Evolutionary conservation across 2,888 invertebrate genomes (phyloP).

Genomic region (Dione juno): DNA sequence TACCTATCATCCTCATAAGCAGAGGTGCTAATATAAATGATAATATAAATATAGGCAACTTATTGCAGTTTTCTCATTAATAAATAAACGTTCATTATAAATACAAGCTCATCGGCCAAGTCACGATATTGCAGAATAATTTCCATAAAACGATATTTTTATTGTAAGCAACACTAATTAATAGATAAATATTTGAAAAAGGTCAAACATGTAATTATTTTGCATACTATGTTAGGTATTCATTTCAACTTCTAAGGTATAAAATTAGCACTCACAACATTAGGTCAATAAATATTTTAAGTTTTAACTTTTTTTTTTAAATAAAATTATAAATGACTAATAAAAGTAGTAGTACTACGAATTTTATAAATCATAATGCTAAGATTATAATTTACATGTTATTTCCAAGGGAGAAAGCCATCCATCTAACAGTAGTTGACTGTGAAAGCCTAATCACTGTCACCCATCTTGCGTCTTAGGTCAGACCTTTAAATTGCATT

Average conservation of each 20-base stretch:
- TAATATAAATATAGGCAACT: slow-evolving; percentile 4
- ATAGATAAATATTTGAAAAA: slow-evolving; percentile 18
- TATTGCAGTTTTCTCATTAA: slow-evolving; percentile 14
- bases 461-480: slow-evolving; percentile 35
- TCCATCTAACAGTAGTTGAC: slow-evolving; percentile 23
- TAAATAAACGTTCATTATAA: slow-evolving; percentile 14
- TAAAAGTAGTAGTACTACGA: not conserved
- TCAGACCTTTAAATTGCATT: slow-evolving; percentile 39
- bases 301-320: not conserved
- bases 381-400: not conserved
- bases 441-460: slow-evolving; percentile 32
- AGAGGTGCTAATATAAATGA: slow-evolving; percentile 4
- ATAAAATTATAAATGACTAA: not conserved
- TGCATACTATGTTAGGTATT: not conserved
- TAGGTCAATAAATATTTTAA: not conserved
- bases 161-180: slow-evolving; percentile 14
- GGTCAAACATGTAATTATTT: slow-evolving; percentile 18
- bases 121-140: slow-evolving; percentile 17
- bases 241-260: not conserved
- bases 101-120: slow-evolving; percentile 16
- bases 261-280: not conserved
- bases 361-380: not conserved
- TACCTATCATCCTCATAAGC: slow-evolving; percentile 4
- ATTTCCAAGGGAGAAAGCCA: slow-evolving; percentile 11
- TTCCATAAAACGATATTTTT: slow-evolving; percentile 17